Evolutionary conservation across 2,113 vertebrate genomes (phyloP).

Genomic region (Aegithalos caudatus): DNA sequence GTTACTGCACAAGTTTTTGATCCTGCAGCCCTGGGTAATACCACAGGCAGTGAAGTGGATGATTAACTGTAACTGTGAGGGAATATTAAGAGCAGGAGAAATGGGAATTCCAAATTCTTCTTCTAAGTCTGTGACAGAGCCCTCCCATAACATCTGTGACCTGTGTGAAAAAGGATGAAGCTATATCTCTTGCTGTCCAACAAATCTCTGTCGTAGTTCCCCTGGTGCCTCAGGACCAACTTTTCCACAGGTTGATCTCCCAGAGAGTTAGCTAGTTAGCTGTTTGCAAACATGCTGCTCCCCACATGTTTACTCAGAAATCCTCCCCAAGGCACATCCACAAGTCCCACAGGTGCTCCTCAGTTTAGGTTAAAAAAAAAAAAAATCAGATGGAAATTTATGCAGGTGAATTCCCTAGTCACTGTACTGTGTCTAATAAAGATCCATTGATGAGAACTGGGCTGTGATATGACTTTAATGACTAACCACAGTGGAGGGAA

Average conservation of each 20-base stretch:
- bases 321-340: background rate
- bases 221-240: background rate
- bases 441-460: background rate
- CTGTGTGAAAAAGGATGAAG: background rate
- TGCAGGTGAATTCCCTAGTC: background rate
- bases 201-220: background rate
- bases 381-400: background rate
- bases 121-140: background rate
- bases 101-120: background rate
- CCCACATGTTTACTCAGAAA: background rate
- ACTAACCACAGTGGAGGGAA: background rate
- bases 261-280: background rate
- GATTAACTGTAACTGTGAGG: background rate
- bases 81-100: background rate
- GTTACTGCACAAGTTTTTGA: background rate
- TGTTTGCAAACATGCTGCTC: background rate
- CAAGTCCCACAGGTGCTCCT: background rate
- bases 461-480: background rate
- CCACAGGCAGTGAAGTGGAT: background rate
- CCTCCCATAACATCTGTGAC: background rate
- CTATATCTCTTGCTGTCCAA: background rate
- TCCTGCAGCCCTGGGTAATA: background rate
- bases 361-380: background rate
- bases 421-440: background rate
- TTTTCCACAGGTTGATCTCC: background rate